Evolutionary conservation across 2,797 vertebrate species (phyloP), one percentile per base, ranked within the genome.

Genomic region (Loris lydekkerianus): DNA sequence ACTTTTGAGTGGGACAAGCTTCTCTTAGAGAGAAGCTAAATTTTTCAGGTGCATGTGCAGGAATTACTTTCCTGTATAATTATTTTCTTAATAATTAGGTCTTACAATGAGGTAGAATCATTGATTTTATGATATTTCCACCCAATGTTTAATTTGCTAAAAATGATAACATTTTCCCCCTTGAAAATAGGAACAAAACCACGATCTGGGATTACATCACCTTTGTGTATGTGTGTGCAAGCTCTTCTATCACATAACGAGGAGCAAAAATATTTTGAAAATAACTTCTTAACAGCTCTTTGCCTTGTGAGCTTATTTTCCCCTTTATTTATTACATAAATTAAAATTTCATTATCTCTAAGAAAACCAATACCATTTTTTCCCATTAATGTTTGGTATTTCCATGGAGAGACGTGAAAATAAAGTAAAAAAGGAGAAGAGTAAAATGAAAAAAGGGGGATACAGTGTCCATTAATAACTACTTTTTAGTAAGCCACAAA

Each of bases 261-360:
- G 56, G 10, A 78, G 23, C 18, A 93, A 96, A 84, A 92, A 25
- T 46, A 81, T 37, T 84, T 77, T 69, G 29, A 84, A 96, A 86
- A 86, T 31, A 2, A 10, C 21, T 73, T 83, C 31, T 21, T 58
- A 67, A 60, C 4, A 83, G 27, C 10, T 73, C 15, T 70, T 70
- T 76, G n/a, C 49, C 53, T 72, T 18, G 53, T 72, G n/a, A 86
- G 93, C 4, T 78, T 75, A n/a, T 85, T 93, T 63, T 93, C 21
- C 37, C 43, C 25, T 67, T 91, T 87, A 84, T 61, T 95, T 93
- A 58, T 78, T 72, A 86, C 0, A 84, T 34, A 91, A 92, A 82
- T 89, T 95, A 84, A 96, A 94, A 67, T 76, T 69, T 80, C 2
- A 86, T 83, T 78, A 65, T 91, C 53, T 86, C 34, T 75, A 73